phyloP scores from a whole-genome alignment of 2,113 vertebrate genomes.

The Synodontis membranacea region DNA sequence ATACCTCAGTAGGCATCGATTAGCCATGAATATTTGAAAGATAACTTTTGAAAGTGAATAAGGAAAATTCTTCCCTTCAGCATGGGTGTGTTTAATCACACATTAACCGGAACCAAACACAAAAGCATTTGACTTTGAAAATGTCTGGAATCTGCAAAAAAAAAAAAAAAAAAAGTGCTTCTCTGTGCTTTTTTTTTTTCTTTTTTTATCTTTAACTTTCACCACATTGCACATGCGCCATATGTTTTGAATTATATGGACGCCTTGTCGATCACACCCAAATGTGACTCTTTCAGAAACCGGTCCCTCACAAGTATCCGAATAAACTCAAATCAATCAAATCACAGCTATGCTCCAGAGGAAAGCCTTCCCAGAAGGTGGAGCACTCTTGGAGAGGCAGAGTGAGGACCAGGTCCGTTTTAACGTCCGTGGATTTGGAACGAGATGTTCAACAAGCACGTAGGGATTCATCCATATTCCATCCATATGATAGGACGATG shows the following conservation, averaged over 20 bases:
- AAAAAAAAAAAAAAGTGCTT: background rate
- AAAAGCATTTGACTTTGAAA: background rate
- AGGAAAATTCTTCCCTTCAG: conserved; percentile 55
- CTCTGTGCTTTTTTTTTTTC: background rate
- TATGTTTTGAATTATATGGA: background rate
- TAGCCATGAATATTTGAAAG: conserved; percentile 72
- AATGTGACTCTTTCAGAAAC: background rate
- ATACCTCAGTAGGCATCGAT: conserved; percentile 74
- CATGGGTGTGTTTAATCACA: conserved; percentile 61
- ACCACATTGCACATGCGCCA: background rate
- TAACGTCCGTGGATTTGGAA: background rate
- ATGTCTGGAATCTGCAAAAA: conserved; percentile 3
- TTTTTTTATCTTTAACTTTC: background rate
- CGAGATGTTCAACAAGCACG: background rate
- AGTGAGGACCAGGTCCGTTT: background rate
- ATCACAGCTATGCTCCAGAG: background rate
- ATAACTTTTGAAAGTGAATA: conserved; percentile 72
- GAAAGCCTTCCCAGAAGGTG: background rate
- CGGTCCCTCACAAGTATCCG: background rate
- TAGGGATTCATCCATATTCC: background rate
- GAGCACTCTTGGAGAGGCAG: background rate
- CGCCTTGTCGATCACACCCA: background rate
- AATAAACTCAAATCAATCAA: too few species aligned
- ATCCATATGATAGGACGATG: background rate
- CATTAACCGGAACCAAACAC: conserved; percentile 53